Base-by-base conservation (phyloP, 2,113 vertebrate genomes). In the Silurus meridionalis region DNA sequence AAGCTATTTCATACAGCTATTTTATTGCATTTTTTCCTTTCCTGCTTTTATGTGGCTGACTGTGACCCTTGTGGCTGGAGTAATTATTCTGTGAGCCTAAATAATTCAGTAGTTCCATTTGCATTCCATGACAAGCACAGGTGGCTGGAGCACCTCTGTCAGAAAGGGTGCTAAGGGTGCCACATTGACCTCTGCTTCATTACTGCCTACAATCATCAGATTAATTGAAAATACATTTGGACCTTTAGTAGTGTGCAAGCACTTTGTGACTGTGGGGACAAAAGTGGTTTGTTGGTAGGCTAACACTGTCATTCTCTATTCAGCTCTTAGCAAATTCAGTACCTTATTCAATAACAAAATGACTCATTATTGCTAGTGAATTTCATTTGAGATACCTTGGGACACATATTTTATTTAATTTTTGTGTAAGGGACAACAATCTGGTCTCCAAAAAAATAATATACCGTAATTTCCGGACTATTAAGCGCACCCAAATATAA, bases 111-210 rank as follows among this genome's bases (percentile, higher is more conserved):
- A 48, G 21, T 10, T 21, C 9, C 21, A 75, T 75, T 52, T 75
- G 72, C 72, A 75, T 75, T 75, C 53, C 48, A 75, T 75, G 72
- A 75, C 72, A 75, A 53, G 50, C 46, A n/a, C 72, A 53, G 72
- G 72, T 75, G 72, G 9, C 50, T 46, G 46, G 28, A 71, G 67
- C 67, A 46, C 37, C 15, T 46, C 67, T 71, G 67, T 71, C 28
- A 71, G 66, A 71, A 46, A 71, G 14, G 67, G 28, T 46, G 64
- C 64, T 28, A 66, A 25, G 64, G 25, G 25, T 69, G 67, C 67
- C 67, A 71, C 67, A 6, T 15, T 71, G 67, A 71, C 67, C 37
- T 28, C 64, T 67, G 64, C 64, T 71, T 71, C 67, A 71, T 71
- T 71, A 17, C 67, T 46, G 67, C 2, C 11, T 71, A 46, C 46